Conservation (phyloP, 2,888 invertebrate species). For the Acholoe squamosa region DNA sequence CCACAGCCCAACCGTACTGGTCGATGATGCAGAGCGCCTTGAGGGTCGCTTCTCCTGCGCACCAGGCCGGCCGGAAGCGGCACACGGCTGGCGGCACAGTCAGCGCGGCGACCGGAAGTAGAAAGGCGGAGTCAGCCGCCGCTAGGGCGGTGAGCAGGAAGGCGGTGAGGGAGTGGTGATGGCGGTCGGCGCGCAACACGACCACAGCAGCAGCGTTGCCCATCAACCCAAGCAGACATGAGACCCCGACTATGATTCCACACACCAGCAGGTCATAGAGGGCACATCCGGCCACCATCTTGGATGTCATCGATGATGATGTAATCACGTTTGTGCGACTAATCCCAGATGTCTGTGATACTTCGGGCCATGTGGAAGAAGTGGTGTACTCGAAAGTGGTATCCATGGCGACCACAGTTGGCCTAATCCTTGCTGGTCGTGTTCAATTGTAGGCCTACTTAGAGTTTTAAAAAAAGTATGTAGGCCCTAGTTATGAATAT, state of each 20-base stretch:
- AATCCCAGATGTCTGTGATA: too few species aligned
- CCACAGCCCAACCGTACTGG: slow-evolving; percentile 69
- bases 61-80: slow-evolving; percentile 49
- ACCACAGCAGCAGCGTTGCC: slow-evolving; percentile 80
- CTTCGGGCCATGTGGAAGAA: too few species aligned
- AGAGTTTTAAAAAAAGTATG: too few species aligned
- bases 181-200: slow-evolving; percentile 70
- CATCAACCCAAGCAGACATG: slow-evolving; percentile 74
- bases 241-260: slow-evolving; percentile 64
- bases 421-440: too few species aligned
- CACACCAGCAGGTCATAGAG: slow-evolving; percentile 62
- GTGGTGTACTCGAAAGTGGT: too few species aligned
- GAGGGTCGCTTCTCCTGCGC: neutral
- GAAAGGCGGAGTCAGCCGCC: slow-evolving; percentile 61
- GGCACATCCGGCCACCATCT: slow-evolving; percentile 39
- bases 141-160: slow-evolving; percentile 66
- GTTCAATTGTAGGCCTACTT: too few species aligned
- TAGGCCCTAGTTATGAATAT: too few species aligned
- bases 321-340: neutral
- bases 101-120: slow-evolving; percentile 61
- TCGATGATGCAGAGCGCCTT: slow-evolving; percentile 55
- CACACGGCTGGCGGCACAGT: slow-evolving; percentile 62
- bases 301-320: neutral
- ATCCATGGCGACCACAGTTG: too few species aligned
- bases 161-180: slow-evolving; percentile 60